Evolutionary conservation across 1,140 invertebrate genomes (phyloP).

Genomic region (Atta colombica): DNA sequence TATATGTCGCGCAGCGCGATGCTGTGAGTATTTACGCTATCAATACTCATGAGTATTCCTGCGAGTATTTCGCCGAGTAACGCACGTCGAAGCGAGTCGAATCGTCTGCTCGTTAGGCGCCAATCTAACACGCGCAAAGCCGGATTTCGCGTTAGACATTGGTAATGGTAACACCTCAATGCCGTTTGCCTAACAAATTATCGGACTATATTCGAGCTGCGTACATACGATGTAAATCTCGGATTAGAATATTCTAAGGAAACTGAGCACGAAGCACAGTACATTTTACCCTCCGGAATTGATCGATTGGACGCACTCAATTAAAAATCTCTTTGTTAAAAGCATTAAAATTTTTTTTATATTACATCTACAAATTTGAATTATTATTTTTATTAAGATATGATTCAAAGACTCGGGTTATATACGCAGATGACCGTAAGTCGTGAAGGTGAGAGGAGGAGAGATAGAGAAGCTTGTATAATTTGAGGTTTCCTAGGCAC

Average conservation of each 20-base stretch:
- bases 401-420: constrained; percentile 43
- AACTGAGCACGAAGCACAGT: background rate
- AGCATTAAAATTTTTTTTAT: too few species aligned
- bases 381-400: too few species aligned
- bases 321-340: too few species aligned
- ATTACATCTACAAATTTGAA: too few species aligned
- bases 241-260: constrained; percentile 37
- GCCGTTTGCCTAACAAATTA: constrained; percentile 50
- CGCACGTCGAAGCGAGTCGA: background rate
- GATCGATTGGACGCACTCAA: too few species aligned
- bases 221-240: constrained; percentile 6
- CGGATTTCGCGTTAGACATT: constrained; percentile 33
- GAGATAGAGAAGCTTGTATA: constrained; percentile 26
- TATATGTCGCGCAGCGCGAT: background rate
- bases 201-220: constrained; percentile 24
- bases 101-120: constrained; percentile 12
- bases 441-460: background rate
- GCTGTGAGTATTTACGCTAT: background rate
- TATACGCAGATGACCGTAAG: constrained; percentile 18
- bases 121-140: constrained; percentile 29
- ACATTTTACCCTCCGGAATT: too few species aligned
- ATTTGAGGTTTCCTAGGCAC: constrained; percentile 43
- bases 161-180: constrained; percentile 12
- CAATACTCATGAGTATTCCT: background rate
- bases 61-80: background rate